Evolutionary conservation across 2,888 invertebrate genomes (phyloP).

Genomic region (Alloscopus bannaensis): DNA sequence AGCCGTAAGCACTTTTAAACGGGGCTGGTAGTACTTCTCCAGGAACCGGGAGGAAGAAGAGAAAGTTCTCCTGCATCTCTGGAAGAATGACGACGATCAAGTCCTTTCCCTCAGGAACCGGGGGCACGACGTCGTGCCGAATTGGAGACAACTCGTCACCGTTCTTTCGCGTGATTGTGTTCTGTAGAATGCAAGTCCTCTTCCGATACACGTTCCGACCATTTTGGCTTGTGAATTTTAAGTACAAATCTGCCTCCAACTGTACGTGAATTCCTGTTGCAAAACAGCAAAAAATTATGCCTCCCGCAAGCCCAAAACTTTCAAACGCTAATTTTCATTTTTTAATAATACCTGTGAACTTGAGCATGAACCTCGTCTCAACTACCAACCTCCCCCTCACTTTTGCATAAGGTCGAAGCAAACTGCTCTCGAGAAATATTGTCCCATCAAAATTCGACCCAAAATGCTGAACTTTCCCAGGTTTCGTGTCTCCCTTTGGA

Average conservation of each 20-base stretch:
- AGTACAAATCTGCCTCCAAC: constrained; percentile 34
- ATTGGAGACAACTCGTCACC: constrained; percentile 29
- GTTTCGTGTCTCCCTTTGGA: constrained; percentile 9
- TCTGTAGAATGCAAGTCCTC: constrained; percentile 30
- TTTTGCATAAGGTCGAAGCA: constrained; percentile 29
- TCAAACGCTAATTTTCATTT: no score
- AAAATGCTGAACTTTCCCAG: not conserved
- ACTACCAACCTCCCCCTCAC: constrained; percentile 27
- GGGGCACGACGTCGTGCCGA: constrained; percentile 36
- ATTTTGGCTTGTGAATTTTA: constrained; percentile 28
- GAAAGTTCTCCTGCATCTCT: constrained; percentile 21
- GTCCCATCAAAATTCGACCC: not conserved
- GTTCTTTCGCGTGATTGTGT: constrained; percentile 22
- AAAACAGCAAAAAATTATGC: not conserved
- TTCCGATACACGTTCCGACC: constrained; percentile 37
- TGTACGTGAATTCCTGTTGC: constrained; percentile 40
- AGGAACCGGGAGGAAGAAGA: constrained; percentile 16
- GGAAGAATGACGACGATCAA: constrained; percentile 34
- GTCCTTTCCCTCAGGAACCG: constrained; percentile 37
- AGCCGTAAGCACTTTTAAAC: constrained; percentile 40
- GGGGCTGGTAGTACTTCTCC: constrained; percentile 40
- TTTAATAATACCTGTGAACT: constrained; percentile 47
- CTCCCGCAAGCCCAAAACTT: no score
- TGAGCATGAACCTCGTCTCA: constrained; percentile 51
- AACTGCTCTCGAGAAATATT: constrained; percentile 11